phyloP scores from a whole-genome alignment of 2,113 vertebrate genomes.

The Cochlearius cochlearius region DNA sequence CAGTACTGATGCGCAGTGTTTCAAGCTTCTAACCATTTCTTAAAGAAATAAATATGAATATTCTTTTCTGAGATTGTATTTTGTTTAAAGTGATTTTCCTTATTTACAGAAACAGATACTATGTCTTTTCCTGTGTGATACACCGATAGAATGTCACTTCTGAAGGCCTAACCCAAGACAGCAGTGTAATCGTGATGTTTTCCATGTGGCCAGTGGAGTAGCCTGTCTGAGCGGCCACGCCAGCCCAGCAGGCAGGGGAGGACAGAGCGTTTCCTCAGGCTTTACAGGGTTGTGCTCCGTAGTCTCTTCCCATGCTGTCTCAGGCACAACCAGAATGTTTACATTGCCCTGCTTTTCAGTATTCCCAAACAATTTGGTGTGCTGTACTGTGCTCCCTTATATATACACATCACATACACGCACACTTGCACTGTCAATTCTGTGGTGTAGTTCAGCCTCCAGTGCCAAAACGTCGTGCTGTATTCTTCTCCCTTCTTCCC shows the following conservation, averaged over 20 bases:
- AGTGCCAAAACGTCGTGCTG: not conserved
- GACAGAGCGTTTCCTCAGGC: not conserved
- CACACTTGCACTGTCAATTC: not conserved
- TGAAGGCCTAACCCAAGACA: not conserved
- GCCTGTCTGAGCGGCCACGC: not conserved
- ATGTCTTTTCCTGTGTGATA: not conserved
- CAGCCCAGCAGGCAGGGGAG: not conserved
- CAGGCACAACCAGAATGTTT: not conserved
- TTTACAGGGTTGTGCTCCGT: not conserved
- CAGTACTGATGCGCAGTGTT: not conserved
- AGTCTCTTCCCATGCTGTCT: not conserved
- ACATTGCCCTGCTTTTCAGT: not conserved
- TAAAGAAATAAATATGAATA: not conserved
- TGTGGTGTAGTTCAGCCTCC: not conserved
- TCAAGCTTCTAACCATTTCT: not conserved
- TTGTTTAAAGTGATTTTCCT: not conserved
- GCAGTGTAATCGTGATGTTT: not conserved
- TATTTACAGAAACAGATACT: not conserved
- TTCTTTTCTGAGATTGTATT: not conserved
- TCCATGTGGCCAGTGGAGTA: not conserved
- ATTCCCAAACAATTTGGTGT: not conserved
- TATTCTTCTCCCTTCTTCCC: not conserved
- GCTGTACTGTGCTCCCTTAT: not conserved
- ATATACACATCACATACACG: accelerated
- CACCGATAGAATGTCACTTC: not conserved